Evolutionary conservation across 2,113 vertebrate species (phyloP), one percentile per base, ranked within the genome.

Genomic region (Chrysemys picta): DNA sequence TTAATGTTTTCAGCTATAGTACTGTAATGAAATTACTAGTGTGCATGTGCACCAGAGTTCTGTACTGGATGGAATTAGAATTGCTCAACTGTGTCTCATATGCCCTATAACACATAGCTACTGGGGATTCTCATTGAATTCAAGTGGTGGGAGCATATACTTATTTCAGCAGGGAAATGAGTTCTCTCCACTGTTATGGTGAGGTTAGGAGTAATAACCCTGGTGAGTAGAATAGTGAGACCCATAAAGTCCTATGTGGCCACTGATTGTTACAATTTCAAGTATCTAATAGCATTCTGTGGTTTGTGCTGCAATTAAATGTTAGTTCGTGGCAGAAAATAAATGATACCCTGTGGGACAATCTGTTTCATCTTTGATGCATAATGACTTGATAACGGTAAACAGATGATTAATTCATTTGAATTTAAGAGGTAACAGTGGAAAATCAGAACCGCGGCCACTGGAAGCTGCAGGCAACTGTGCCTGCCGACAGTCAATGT

Each of bases 341-440:
- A 76, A 81, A 13, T 45, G 82, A 82, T 50, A 45, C 12, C 38
- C 79, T 29, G 65, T 78, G 90, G 81, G 47, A 88, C 75, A 87
- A 1, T 93, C 22, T 91, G 16, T 24, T 82, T 89, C 49, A 52
- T 85, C 94, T 94, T 88, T 95, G 80, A 59, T 93, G 80, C 86
- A 50, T 89, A 86, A 85, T 72, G 59, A 83, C 31, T 42, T 75
- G 82, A 50, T 93, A 83, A 54, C 8, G 62, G 90, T 80, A 85
- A 91, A 84, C 54, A 59, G 54, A 27, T 89, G 50, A 62, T 83
- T 84, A 90, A 95, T 96, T 93, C 21, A 88, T 82, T 93, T 94
- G 59, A 3, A 95, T 65, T 85, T 95, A 96, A 91, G 69, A 94
- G 75, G 9, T 80, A 84, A 10, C 80, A 91, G 22, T 82, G 25